Evolutionary conservation across 2,888 invertebrate species (phyloP), one percentile per base, ranked within the genome.

Genomic region (Cyaniris semiargus): DNA sequence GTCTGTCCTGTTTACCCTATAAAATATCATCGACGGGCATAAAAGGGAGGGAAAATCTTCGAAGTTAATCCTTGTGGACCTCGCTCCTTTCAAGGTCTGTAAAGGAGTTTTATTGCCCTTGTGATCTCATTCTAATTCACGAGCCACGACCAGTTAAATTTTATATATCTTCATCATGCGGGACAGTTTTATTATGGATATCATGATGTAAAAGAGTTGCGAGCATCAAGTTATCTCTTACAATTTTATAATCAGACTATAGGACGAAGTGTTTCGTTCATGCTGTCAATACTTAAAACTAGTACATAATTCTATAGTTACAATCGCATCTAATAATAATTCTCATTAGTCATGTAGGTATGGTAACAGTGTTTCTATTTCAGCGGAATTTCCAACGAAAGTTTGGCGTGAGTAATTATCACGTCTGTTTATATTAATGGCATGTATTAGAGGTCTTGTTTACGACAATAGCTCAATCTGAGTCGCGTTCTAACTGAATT

Each of bases 381-480:
- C 13, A 72, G 38, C n/a, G 21, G 31, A 34, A 71, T 21, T 71
- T 44, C 72, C 72, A 44, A 44, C 21, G 38, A 72, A n/a, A 72
- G 15, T 72, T 21, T 72, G 5, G 23, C 74, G 44, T 74, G 74
- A 74, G 44, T 53, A 53, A 74, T 74, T 74, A 74, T 53, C 74
- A 27, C 48, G 74, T 74, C 72, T 72, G 23, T 74, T 74, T 74
- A 27, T 74, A 74, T 74, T 74, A 74, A 74, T 74, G 38, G 71
- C 77, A 72, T 60, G 77, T 72, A 72, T 56, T 71, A 58, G 71
- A 77, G 66, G 44, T 75, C 76, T 78, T 78, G 78, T 76, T 80
- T 78, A 80, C 80, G 84, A 93, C 92, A 93, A 93, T 92, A 83
- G 86, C 91, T 91, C 92, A 93, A 93, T 93, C 90, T 92, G 84